Conservation (phyloP, 2,888 invertebrate species). For the Tyria jacobaeae region DNA sequence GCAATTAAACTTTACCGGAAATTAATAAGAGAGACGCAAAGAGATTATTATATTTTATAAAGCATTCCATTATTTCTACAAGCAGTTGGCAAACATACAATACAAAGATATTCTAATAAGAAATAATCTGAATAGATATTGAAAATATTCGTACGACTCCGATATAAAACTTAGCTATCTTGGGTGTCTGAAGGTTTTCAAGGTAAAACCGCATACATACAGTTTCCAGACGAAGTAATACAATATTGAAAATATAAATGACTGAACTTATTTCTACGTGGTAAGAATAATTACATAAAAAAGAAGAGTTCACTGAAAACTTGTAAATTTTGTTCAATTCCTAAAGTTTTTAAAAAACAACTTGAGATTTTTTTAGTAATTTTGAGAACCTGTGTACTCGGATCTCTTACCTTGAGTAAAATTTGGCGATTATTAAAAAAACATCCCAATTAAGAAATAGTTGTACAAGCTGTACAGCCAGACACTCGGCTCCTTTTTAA, state of each 20-base stretch:
- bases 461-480: neutral
- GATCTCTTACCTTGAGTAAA: neutral
- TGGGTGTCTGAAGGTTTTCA: conserved; percentile 4
- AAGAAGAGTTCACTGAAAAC: neutral
- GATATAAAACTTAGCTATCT: conserved; percentile 7
- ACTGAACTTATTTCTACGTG: conserved; percentile 25
- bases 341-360: neutral
- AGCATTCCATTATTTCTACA: neutral
- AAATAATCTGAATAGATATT: conserved; percentile 6
- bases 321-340: neutral
- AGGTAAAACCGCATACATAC: conserved; percentile 16
- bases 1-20: no score
- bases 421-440: neutral
- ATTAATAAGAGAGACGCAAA: no score
- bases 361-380: neutral
- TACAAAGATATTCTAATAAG: neutral
- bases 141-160: conserved; percentile 2
- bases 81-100: neutral
- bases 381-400: neutral
- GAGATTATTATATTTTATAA: no score
- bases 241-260: conserved; percentile 31
- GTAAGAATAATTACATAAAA: conserved; percentile 10
- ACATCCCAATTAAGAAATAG: neutral
- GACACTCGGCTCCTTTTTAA: neutral
- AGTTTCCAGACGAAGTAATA: conserved; percentile 9